A percentile compares a stretch with the other conserved stretches of the same genome.
These are phyloP conservation scores for Leptinotarsa peninsularis DNA, from an alignment of 2,888 invertebrate species.

Conservation along the genomic window DNA sequence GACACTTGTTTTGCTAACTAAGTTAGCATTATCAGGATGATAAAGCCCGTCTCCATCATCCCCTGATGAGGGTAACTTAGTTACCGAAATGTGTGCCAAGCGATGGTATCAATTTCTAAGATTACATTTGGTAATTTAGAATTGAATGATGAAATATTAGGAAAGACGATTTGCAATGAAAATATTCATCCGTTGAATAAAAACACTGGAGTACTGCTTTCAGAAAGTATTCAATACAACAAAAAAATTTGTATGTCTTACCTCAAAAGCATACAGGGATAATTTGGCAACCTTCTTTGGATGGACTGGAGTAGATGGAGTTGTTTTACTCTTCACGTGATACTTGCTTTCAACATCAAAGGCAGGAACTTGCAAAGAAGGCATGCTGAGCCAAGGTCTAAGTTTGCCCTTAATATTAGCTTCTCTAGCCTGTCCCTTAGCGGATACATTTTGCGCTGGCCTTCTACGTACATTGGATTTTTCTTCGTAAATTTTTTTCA, in stretches of 20 bases:
- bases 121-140: too few species aligned
- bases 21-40: too few species aligned
- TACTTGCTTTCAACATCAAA: slow-evolving; percentile 43
- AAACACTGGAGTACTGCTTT: slow-evolving; percentile 28
- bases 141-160: too few species aligned
- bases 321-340: slow-evolving; percentile 59
- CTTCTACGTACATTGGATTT: slow-evolving; percentile 27
- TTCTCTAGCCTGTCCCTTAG: slow-evolving; percentile 27
- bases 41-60: too few species aligned
- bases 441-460: slow-evolving; percentile 39
- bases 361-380: slow-evolving; percentile 57
- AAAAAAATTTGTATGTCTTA: slow-evolving; percentile 3
- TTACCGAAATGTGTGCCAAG: too few species aligned
- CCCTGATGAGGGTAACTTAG: too few species aligned
- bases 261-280: slow-evolving; percentile 51
- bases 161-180: too few species aligned
- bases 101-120: too few species aligned
- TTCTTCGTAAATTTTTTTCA: slow-evolving; percentile 53
- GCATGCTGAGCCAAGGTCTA: slow-evolving; percentile 66
- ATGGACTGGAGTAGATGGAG: slow-evolving; percentile 61
- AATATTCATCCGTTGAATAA: too few species aligned
- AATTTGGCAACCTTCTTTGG: slow-evolving; percentile 52
- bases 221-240: slow-evolving; percentile 38
- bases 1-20: too few species aligned
- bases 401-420: slow-evolving; percentile 57